These are phyloP conservation scores for Psophia crepitans DNA, from an alignment of 2,113 vertebrate genomes.

Conservation along the genomic window DNA sequence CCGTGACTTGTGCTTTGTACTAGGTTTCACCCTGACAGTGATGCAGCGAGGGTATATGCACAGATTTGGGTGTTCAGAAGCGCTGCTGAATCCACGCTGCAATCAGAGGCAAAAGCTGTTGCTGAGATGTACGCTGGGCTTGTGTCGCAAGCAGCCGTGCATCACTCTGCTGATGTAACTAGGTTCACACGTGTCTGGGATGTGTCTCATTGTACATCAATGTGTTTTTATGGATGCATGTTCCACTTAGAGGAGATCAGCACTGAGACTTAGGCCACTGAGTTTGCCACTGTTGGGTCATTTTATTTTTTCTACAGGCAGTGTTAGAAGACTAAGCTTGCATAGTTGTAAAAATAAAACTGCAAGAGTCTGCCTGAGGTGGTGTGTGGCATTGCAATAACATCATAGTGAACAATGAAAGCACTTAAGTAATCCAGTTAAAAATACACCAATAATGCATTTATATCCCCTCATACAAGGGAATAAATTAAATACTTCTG, in stretches of 20 bases:
- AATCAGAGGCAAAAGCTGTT: background rate
- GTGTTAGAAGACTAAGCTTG: background rate
- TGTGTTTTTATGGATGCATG: background rate
- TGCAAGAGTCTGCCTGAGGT: background rate
- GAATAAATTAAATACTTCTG: background rate
- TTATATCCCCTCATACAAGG: background rate
- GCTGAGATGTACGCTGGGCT: background rate
- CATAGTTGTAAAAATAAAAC: background rate
- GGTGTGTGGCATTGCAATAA: background rate
- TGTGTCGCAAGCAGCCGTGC: background rate
- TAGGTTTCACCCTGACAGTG: background rate
- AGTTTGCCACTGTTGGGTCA: background rate
- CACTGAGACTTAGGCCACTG: background rate
- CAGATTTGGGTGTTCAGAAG: background rate
- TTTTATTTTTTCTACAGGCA: background rate
- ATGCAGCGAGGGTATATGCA: background rate
- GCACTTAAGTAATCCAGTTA: background rate
- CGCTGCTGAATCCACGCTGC: background rate
- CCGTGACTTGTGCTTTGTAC: background rate
- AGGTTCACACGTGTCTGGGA: background rate
- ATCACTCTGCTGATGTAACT: background rate
- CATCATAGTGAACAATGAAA: background rate
- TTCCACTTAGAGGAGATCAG: background rate
- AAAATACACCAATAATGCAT: background rate
- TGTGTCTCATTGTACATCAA: rapidly evolving